Base-by-base conservation (phyloP, 2,888 invertebrate genomes). In the Allolobophora icterica region DNA sequence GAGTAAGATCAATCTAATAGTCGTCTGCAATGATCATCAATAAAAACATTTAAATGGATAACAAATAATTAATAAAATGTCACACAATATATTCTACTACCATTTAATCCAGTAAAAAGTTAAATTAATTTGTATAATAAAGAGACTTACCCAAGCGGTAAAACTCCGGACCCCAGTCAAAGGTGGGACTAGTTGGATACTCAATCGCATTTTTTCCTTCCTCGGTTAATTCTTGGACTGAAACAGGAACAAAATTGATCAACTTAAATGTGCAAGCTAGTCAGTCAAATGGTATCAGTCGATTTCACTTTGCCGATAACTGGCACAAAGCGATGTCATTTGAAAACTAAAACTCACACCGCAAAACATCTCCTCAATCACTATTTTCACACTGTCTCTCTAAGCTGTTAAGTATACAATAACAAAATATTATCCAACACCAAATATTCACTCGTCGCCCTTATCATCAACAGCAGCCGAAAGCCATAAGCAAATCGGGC, bases 151-250 rank as follows among this genome's bases (percentile, higher is more conserved):
- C 97, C 91, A 99, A 96, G 93, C 97, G 97, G 95, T 98, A 99
- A 94, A 98, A 98, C 94, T 99, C 98, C 89, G 99, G 98, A 89
- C 98, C 97, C 94, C 98, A 97, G 95, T 98, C 97, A 84, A 97
- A 97, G 91, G 97, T 97, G 0, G 98, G 98, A 94, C 97, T 97
- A 91, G 98, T 98, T n/a, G 99, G 98, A 1, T 98, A 98, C 95
- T 99, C 99, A 94, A 99, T 99, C 0, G 99, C 99, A 97, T 97
- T 96, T 96, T 98, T 98, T 35, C 99, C 99, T 95, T 99, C 99
- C 93, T 98, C 97, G 95, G 98, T 98, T 30, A 99, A 97, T 95
- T 98, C 98, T 97, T 98, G 98, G 33, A 98, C 98, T 93, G 91
- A 6, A 91, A 91, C 90, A 33, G 83, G 40, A 87, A 91, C 19